These are phyloP conservation scores for Ceryle rudis DNA, from an alignment of 2,797 vertebrate species.

Conservation along the genomic window DNA sequence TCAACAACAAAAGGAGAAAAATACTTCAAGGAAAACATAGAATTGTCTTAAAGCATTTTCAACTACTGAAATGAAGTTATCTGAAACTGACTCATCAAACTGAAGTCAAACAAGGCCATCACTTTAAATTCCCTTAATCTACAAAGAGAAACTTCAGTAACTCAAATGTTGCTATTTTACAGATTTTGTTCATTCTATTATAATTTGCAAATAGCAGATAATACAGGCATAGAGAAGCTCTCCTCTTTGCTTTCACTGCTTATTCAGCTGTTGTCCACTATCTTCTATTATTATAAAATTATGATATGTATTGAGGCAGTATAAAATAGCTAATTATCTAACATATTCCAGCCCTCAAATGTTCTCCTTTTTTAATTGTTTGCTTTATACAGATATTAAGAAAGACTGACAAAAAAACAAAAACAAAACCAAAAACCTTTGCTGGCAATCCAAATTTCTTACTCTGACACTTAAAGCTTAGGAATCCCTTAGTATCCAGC, in stretches of 20 bases:
- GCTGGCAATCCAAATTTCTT: neutral
- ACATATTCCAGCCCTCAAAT: neutral
- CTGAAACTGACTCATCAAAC: conserved; percentile 30
- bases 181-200: neutral
- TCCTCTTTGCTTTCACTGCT: neutral
- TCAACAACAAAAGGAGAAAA: neutral
- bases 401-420: neutral
- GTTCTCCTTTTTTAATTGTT: neutral
- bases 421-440: neutral
- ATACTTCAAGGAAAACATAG: neutral
- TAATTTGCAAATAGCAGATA: neutral
- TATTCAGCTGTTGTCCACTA: neutral
- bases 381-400: neutral
- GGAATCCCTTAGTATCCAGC: neutral
- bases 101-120: conserved; percentile 39
- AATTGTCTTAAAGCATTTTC: conserved; percentile 26
- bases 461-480: neutral
- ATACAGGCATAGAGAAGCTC: neutral
- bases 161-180: neutral
- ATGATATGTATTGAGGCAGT: neutral
- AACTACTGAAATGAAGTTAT: conserved; percentile 27
- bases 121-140: conserved; percentile 46
- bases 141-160: conserved; percentile 47
- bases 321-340: neutral
- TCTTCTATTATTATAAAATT: neutral